Evolutionary conservation across 2,888 invertebrate species (phyloP).

Genomic region (Mamestra brassicae): DNA sequence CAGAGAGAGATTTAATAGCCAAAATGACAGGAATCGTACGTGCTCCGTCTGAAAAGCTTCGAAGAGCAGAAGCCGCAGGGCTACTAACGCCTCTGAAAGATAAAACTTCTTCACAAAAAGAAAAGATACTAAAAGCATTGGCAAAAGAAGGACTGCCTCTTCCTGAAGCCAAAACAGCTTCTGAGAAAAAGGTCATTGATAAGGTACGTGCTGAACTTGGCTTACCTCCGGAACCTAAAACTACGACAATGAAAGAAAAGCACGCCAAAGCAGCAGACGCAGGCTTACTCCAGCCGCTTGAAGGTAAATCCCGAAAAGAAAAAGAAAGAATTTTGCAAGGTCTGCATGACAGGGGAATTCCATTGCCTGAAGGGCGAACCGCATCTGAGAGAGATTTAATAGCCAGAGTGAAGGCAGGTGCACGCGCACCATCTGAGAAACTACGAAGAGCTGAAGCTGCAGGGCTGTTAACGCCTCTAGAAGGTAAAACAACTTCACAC

Average conservation of each 20-base stretch:
- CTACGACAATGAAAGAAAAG: neutral
- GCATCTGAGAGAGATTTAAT: constrained; percentile 12
- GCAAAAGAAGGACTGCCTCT: neutral
- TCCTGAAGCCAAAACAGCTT: neutral
- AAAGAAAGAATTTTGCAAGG: neutral
- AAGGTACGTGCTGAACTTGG: neutral
- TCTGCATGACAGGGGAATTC: neutral
- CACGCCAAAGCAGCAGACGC: neutral
- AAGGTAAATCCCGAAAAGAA: neutral
- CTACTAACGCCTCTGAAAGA: neutral
- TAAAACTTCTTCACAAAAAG: neutral
- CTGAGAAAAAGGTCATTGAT: neutral
- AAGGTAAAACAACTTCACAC: neutral
- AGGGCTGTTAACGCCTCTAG: constrained; percentile 10
- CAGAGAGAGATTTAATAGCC: constrained; percentile 35
- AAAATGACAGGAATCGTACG: constrained; percentile 11
- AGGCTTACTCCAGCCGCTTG: neutral
- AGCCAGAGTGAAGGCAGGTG: constrained; percentile 2
- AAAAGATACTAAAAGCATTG: neutral
- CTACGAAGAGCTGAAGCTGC: constrained; percentile 1
- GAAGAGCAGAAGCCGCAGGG: neutral
- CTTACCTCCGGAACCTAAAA: neutral
- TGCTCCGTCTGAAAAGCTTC: neutral
- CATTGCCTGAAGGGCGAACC: constrained; percentile 23
- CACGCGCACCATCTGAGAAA: neutral